Percentiles rank a stretch among this genome's conserved stretches.
Evolutionary conservation across 2,797 vertebrate genomes (phyloP).

Genomic region (Pygocentrus nattereri): DNA sequence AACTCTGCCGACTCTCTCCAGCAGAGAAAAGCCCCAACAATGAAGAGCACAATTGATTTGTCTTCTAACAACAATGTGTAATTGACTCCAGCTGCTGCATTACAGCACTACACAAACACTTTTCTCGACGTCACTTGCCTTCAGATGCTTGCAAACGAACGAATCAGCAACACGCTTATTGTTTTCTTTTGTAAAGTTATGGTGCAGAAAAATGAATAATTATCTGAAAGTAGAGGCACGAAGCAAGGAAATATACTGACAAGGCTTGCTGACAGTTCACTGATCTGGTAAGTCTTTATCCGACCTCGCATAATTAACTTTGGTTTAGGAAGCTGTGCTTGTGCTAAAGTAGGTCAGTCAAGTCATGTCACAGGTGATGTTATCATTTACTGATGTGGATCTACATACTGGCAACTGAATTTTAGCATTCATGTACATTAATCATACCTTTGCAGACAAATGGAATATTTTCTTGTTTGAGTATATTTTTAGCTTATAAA

Average conservation of each 20-base stretch:
- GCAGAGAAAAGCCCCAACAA: conserved; percentile 12
- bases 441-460: no score
- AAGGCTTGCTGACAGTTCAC: background rate
- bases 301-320: background rate
- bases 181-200: background rate
- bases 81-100: conserved; percentile 15
- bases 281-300: background rate
- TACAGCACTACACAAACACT: conserved; percentile 3
- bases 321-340: background rate
- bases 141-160: background rate
- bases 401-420: background rate
- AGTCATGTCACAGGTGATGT: no score
- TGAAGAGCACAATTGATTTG: conserved; percentile 30
- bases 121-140: background rate
- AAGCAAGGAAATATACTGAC: background rate
- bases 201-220: background rate
- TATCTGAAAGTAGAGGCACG: background rate
- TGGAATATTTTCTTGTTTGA: no score
- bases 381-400: background rate
- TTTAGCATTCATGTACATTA: background rate
- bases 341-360: background rate
- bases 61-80: conserved; percentile 13
- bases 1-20: background rate
- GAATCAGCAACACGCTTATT: background rate
- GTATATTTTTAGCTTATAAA: no score